Conservation (phyloP, 2,113 vertebrate species). For the Colossoma macropomum region DNA sequence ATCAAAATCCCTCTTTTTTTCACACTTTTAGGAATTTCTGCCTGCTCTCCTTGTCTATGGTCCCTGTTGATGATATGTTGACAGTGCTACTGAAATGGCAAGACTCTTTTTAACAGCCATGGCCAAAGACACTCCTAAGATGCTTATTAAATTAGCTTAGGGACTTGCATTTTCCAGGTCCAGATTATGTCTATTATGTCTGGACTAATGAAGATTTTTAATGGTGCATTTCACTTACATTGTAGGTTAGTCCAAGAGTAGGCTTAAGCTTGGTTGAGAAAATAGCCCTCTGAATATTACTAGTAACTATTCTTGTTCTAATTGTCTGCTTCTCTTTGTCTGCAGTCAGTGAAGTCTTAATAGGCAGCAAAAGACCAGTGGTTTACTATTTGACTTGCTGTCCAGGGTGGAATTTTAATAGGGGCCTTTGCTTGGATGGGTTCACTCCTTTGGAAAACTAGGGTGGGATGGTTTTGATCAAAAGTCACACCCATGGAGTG, state of each 20-base stretch:
- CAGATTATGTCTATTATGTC: no score
- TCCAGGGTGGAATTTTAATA: background rate
- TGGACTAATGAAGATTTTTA: no score
- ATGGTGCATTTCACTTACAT: no score
- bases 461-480: background rate
- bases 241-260: background rate
- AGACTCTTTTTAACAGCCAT: background rate
- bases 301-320: no score
- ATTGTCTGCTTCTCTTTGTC: background rate
- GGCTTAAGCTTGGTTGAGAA: background rate
- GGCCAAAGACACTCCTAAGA: no score
- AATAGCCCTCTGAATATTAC: no score
- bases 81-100: background rate
- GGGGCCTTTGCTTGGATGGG: background rate
- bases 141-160: no score
- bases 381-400: no score
- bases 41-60: background rate
- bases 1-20: background rate
- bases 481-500: background rate
- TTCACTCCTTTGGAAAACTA: conserved; percentile 15
- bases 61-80: background rate
- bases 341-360: no score
- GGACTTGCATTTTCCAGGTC: no score
- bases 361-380: background rate
- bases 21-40: background rate